Conservation (phyloP, 2,113 vertebrate species). For the Mormyrus lacerda region DNA sequence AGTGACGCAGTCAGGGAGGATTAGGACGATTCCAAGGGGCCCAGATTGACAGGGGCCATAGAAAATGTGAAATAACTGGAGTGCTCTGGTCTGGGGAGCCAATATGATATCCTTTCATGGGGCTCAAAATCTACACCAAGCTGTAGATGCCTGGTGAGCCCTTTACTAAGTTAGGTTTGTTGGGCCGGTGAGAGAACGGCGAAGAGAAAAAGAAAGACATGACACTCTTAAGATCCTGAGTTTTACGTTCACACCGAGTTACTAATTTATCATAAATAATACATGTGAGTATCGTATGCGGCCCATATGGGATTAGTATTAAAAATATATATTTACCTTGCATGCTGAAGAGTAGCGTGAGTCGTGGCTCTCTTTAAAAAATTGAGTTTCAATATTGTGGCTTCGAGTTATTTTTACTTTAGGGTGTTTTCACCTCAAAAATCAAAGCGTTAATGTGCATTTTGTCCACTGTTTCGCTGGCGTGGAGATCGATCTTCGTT, state of each 20-base stretch:
- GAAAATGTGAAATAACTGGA: too few species aligned
- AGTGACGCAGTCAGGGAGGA: background rate
- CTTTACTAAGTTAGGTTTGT: background rate
- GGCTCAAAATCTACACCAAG: background rate
- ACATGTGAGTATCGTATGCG: background rate
- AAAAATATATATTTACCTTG: background rate
- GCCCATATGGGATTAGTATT: background rate
- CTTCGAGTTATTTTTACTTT: slow-evolving; percentile 4
- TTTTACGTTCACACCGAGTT: background rate
- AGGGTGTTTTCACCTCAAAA: background rate
- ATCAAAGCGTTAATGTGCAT: background rate
- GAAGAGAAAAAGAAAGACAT: background rate
- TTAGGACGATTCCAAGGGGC: too few species aligned
- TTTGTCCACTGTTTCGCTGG: background rate
- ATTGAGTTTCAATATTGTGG: background rate
- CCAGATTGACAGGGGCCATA: too few species aligned
- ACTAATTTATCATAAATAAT: background rate
- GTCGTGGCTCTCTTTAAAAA: background rate
- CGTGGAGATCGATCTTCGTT: background rate
- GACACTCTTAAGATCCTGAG: background rate
- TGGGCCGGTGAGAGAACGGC: background rate
- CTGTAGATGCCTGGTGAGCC: background rate
- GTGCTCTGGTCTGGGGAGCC: too few species aligned
- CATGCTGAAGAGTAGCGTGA: background rate
- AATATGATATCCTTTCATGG: background rate